Conservation (phyloP, 2,888 invertebrate genomes). For the Ornithoptera priamus region DNA sequence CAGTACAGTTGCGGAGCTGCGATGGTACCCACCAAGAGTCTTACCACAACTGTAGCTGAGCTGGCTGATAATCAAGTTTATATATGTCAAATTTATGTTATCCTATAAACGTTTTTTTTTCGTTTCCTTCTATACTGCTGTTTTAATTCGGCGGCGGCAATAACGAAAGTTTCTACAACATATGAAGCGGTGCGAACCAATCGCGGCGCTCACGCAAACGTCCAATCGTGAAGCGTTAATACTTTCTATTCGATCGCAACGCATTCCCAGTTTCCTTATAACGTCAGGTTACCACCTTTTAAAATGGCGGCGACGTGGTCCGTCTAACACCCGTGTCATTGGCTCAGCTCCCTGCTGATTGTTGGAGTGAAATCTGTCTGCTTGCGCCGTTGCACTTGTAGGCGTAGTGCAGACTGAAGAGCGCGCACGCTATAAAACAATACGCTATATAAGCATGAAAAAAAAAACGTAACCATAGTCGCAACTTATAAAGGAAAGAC, state of each 20-base stretch:
- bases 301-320: slow-evolving; percentile 29
- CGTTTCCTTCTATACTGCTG: too few relatives aligned
- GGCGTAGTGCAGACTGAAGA: not conserved
- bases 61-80: too few relatives aligned
- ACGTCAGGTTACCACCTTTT: slow-evolving; percentile 27
- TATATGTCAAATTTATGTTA: too few relatives aligned
- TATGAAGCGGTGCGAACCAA: slow-evolving; percentile 22
- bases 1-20: too few relatives aligned
- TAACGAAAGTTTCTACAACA: slow-evolving; percentile 4
- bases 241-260: slow-evolving; percentile 29
- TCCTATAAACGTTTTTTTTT: too few relatives aligned
- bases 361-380: not conserved
- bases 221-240: slow-evolving; percentile 28
- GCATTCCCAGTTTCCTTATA: slow-evolving; percentile 28
- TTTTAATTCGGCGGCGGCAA: not conserved
- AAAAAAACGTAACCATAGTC: too few relatives aligned
- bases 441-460: too few relatives aligned
- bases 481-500: too few relatives aligned
- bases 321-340: slow-evolving; percentile 15
- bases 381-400: not conserved
- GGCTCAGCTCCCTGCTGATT: not conserved
- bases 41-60: too few relatives aligned
- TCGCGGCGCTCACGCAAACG: slow-evolving; percentile 16
- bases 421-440: too few relatives aligned
- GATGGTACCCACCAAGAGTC: too few relatives aligned